A percentile compares a stretch with the other conserved stretches of the same genome.
Conservation (phyloP, 1,140 invertebrate species). For the Listronotus bonariensis region DNA sequence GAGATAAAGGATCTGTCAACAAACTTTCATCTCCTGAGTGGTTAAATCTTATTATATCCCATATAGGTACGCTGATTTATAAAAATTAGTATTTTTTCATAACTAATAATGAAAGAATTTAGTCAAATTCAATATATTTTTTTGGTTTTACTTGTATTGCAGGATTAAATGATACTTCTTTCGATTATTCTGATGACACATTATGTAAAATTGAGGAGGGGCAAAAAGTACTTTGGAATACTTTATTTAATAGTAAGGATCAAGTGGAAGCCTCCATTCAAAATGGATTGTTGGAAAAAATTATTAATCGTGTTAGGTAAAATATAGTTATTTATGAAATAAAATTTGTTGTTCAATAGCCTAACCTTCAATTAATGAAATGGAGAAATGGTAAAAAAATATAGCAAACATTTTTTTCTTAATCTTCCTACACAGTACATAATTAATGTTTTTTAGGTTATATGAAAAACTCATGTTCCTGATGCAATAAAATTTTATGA, state of each 20-base stretch:
- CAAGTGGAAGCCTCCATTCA: slow-evolving; percentile 71
- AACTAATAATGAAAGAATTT: too few species aligned
- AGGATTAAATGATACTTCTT: slow-evolving; percentile 46
- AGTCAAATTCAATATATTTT: too few species aligned
- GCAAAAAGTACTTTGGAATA: slow-evolving; percentile 87
- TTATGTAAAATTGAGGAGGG: slow-evolving; percentile 73
- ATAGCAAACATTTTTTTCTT: too few species aligned
- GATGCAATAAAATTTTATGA: slow-evolving; percentile 84
- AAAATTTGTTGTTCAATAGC: neutral
- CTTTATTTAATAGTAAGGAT: slow-evolving; percentile 79
- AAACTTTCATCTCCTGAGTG: slow-evolving; percentile 70
- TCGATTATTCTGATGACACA: slow-evolving; percentile 54
- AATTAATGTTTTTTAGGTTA: slow-evolving; percentile 18
- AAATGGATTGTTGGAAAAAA: slow-evolving; percentile 72
- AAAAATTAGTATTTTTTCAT: too few species aligned
- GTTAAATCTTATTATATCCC: slow-evolving; percentile 67
- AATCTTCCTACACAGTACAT: too few species aligned
- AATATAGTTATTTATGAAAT: neutral
- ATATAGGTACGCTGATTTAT: slow-evolving; percentile 52
- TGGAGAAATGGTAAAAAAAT: too few species aligned
- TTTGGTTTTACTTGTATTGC: neutral
- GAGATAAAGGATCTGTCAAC: slow-evolving; percentile 76
- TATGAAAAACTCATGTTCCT: slow-evolving; percentile 59
- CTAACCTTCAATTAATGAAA: too few species aligned
- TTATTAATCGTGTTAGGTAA: slow-evolving; percentile 71